Percentiles rank a stretch among this genome's conserved stretches.
phyloP scores from a whole-genome alignment of 53 echinoderm and acorn worm genomes.

The Holothuria leucospilota region DNA sequence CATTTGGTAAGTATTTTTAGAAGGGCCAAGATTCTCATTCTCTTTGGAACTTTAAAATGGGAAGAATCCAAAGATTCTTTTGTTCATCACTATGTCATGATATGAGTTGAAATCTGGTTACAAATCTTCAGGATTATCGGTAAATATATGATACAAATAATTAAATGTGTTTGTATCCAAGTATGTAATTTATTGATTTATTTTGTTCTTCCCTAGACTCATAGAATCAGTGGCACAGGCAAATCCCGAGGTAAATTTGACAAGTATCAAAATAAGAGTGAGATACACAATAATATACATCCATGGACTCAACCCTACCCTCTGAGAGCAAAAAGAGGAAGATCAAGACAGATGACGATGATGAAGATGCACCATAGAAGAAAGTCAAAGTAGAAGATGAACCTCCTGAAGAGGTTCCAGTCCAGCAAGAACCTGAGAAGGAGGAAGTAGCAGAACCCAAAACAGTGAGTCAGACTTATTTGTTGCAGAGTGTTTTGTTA shows the following conservation, averaged over 20 bases:
- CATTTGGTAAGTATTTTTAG: too few relatives aligned
- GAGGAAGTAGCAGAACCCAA: slow-evolving; percentile 67
- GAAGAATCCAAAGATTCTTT: too few relatives aligned
- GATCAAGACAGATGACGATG: slow-evolving; percentile 62
- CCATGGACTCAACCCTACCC: slow-evolving; percentile 94
- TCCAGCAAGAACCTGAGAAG: slow-evolving; percentile 50
- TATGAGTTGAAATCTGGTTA: not conserved
- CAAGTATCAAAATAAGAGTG: slow-evolving; percentile 95
- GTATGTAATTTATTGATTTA: not conserved
- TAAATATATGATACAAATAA: not conserved
- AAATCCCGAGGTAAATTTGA: slow-evolving; percentile 86
- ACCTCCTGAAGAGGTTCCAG: slow-evolving; percentile 7
- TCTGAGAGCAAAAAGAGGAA: slow-evolving; percentile 80
- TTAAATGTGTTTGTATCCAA: not conserved
- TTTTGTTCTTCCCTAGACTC: slow-evolving; percentile 53
- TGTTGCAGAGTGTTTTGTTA: too few relatives aligned
- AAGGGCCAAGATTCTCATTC: too few relatives aligned
- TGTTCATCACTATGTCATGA: too few relatives aligned
- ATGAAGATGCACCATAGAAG: slow-evolving; percentile 57
- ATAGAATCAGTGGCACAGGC: slow-evolving; percentile 89
- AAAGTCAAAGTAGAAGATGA: slow-evolving; percentile 55
- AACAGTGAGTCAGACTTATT: slow-evolving; percentile 63
- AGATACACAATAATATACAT: slow-evolving; percentile 80
- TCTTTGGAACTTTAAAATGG: too few relatives aligned
- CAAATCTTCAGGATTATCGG: not conserved